Evolutionary conservation across 2,888 invertebrate genomes (phyloP), one percentile per base, ranked within the genome.

Genomic region (Thereva nobilitata): DNA sequence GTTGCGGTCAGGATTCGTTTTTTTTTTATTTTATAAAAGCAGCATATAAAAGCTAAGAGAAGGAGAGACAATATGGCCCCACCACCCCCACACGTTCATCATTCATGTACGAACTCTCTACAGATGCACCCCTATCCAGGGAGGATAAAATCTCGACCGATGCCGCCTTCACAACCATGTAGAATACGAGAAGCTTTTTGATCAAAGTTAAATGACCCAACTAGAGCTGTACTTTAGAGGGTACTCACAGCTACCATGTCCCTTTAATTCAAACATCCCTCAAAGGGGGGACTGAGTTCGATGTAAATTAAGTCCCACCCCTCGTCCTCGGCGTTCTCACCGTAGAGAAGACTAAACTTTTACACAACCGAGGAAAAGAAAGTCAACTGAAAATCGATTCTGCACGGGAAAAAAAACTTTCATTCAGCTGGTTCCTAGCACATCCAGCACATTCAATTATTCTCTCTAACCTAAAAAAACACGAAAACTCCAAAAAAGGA

Each of bases 161-260:
- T 2, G 23, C 23, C 23, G 23, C 23, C 23, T 23, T 23, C 23
- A 23, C 23, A 23, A 50, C 47, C 45, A 35, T 38, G 44, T n/a
- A 52, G 5, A 50, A 50, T 23, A 23, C 23, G 23, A 23, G 38
- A 61, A 61, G 23, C 40, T 50, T 42, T 61, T 61, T 61, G 61
- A 61, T 61, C 61, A 61, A 61, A 49, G 50, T 59, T 61, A 61
- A 61, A 35, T 61, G 9, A 49, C 41, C 45, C 50, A 45, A 5
- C 47, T 40, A 50, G 42, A 34, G 40, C 10, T 35, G 50, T 50
- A 34, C 35, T 50, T 8, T 23, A 4, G 50, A 9, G 50, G 35
- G 23, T 23, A 23, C 23, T 23, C 23, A 23, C 23, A 23, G 23
- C 23, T 23, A 23, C 23, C 23, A 23, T 23, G 23, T 23, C 12